A percentile compares a stretch with the other conserved stretches of the same genome.
Evolutionary conservation across 1,140 invertebrate genomes (phyloP).

Genomic region (Euwallacea fornicatus): DNA sequence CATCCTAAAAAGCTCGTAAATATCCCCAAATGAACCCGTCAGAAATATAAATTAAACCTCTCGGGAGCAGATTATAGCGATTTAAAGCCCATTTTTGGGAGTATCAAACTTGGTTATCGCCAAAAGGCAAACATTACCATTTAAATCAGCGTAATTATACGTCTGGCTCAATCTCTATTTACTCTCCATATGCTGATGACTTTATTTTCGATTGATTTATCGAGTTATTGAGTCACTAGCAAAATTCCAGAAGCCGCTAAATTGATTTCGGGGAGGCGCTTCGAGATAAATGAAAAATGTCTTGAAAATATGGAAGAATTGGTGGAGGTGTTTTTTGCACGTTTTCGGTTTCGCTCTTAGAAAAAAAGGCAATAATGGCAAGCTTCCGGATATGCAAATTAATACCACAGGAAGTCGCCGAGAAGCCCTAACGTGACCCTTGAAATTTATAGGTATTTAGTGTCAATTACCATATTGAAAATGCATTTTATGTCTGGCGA

Average conservation of each 20-base stretch:
- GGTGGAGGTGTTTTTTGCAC: too few species aligned
- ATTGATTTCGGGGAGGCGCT: background rate
- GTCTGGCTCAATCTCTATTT: slow-evolving; percentile 27
- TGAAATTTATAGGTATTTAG: slow-evolving; percentile 33
- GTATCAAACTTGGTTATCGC: slow-evolving; percentile 22
- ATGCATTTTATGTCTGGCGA: background rate
- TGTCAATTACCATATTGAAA: slow-evolving; percentile 20
- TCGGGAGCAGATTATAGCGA: slow-evolving; percentile 19
- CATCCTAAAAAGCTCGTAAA: slow-evolving; percentile 23
- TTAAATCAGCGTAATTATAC: slow-evolving; percentile 36
- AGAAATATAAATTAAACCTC: slow-evolving; percentile 24
- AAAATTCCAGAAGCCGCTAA: background rate
- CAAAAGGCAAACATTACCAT: slow-evolving; percentile 30
- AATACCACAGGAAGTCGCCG: slow-evolving; percentile 23
- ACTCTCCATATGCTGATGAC: slow-evolving; percentile 23
- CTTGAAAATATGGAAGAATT: too few species aligned
- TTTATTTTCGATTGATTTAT: slow-evolving; percentile 34
- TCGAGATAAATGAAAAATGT: too few species aligned
- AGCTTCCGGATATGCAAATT: slow-evolving; percentile 29
- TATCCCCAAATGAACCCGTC: slow-evolving; percentile 23
- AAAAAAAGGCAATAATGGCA: background rate
- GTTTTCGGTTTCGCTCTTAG: too few species aligned
- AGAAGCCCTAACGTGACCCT: slow-evolving; percentile 26
- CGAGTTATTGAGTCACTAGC: background rate
- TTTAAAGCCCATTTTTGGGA: slow-evolving; percentile 30